Percentiles rank a stretch among this genome's conserved stretches.
Conservation (phyloP, 1,140 invertebrate species). For the Vollenhovia emeryi region DNA sequence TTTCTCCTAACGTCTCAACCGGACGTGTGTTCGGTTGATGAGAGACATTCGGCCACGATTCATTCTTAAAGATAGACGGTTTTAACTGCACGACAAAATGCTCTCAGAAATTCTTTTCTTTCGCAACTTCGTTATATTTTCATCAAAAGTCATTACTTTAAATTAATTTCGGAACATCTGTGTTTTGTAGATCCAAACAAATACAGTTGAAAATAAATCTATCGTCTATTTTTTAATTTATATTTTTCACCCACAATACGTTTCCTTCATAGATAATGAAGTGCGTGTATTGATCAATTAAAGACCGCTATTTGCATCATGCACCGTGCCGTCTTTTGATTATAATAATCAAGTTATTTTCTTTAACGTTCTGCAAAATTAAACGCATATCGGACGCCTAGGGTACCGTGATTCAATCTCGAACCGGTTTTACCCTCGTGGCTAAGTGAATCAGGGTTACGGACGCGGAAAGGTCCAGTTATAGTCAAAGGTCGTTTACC, state of each 20-base stretch:
- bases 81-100: constrained; percentile 7
- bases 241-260: neutral
- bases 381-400: constrained; percentile 11
- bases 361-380: constrained; percentile 13
- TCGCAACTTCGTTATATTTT: neutral
- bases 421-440: constrained; percentile 31
- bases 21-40: constrained; percentile 42
- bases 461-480: constrained; percentile 59
- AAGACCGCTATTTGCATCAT: neutral
- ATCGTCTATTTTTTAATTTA: neutral
- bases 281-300: neutral
- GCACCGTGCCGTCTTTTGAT: too few relatives aligned
- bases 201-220: neutral
- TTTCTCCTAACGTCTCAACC: constrained; percentile 12
- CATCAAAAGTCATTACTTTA: neutral
- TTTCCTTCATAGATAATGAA: neutral
- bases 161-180: neutral
- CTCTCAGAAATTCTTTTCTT: neutral
- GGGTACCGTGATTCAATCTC: neutral
- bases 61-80: neutral
- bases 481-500: constrained; percentile 80
- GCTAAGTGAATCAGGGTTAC: constrained; percentile 60
- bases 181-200: neutral
- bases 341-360: neutral
- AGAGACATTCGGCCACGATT: constrained; percentile 16